These are phyloP conservation scores for Tyria jacobaeae DNA, from an alignment of 2,888 invertebrate species.

Conservation along the genomic window DNA sequence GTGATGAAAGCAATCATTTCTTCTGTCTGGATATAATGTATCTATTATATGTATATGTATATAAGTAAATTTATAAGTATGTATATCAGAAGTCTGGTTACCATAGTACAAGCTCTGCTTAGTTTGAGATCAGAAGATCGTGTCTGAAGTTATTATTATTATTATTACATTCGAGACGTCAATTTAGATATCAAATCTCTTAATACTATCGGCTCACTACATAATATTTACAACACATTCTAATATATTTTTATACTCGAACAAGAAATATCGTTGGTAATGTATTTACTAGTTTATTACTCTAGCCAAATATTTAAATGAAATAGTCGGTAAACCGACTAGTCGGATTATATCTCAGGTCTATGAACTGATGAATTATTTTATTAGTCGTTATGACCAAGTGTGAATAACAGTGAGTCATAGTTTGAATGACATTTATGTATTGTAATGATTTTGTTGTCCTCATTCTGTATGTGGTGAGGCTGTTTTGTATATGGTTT, in stretches of 20 bases:
- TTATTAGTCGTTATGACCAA: constrained; percentile 38
- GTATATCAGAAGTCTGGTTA: too few relatives aligned
- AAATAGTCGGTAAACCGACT: constrained; percentile 21
- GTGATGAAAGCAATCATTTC: too few relatives aligned
- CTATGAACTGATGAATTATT: constrained; percentile 43
- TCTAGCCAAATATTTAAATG: constrained; percentile 11
- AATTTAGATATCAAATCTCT: too few relatives aligned
- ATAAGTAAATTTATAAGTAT: too few relatives aligned
- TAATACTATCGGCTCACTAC: background rate
- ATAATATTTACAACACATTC: background rate
- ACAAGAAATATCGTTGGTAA: background rate
- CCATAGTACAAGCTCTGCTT: too few relatives aligned
- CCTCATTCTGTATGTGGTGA: constrained; percentile 10
- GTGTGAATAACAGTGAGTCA: constrained; percentile 42
- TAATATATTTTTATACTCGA: background rate
- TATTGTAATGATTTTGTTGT: constrained; percentile 28
- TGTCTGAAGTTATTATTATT: too few relatives aligned
- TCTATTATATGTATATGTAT: too few relatives aligned
- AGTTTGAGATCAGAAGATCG: too few relatives aligned
- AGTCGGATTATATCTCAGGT: constrained; percentile 38
- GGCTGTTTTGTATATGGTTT: background rate
- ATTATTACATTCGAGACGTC: too few relatives aligned
- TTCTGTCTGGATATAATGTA: too few relatives aligned
- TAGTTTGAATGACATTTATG: constrained; percentile 37
- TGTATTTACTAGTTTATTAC: background rate